Evolutionary conservation across 2,888 invertebrate species (phyloP), one percentile per base, ranked within the genome.

Genomic region (Poecilus cupreus): DNA sequence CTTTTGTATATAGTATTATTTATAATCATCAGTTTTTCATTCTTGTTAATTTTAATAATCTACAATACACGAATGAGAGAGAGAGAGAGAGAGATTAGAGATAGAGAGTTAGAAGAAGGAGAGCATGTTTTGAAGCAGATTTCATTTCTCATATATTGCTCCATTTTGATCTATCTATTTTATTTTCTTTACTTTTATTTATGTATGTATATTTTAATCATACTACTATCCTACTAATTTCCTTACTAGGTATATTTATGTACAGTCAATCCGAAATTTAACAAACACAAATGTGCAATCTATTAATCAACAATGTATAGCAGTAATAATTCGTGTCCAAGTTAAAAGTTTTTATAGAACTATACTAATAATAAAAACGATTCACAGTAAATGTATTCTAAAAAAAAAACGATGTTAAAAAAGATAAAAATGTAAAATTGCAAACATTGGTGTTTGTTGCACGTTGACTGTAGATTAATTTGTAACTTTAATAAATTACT

Each of bases 401-500:
- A n/a, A n/a, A n/a, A n/a, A n/a, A n/a, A n/a, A n/a, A n/a, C n/a
- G n/a, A n/a, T n/a, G n/a, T 13, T 11, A 54, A 2, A 13, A 54
- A 54, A 54, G 13, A 4, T 6, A 5, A 18, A 20, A 13, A 13
- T 10, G 10, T 4, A 1, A 2, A 4, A 1, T 6, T 54, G 13
- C 10, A 18, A 2, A 54, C 18, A 54, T 13, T 54, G n/a, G 6
- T 18, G 1, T 54, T 10, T 54, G 13, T 22, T 20, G 5, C 16
- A 54, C 1, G 18, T 54, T 20, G 10, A 18, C 13, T n/a, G 22
- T 68, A 24, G 26, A 70, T n/a, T n/a, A n/a, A n/a, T n/a, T n/a
- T n/a, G n/a, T n/a, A 32, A 18, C 5, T 64, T 72, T 24, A 77
- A 77, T 77, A 77, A 77, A 64, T 77, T 77, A 77, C 77, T 77